Percentiles rank a stretch among this genome's conserved stretches.
These are phyloP conservation scores for Hermodice carunculata DNA, from an alignment of 2,888 invertebrate genomes.

Conservation along the genomic window DNA sequence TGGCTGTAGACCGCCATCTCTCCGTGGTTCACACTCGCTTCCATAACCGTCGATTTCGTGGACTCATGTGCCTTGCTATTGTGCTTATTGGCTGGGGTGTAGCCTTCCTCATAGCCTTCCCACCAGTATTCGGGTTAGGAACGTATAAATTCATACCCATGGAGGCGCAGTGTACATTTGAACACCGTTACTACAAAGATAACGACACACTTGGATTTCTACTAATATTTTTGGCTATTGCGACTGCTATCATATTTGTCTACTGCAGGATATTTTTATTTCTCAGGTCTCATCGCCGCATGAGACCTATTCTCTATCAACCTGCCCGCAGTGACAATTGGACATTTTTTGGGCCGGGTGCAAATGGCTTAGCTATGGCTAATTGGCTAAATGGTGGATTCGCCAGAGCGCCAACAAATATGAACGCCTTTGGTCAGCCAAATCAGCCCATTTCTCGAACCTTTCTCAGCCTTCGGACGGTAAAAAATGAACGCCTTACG, in stretches of 20 bases:
- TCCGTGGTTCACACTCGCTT: conserved; percentile 21
- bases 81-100: conserved; percentile 55
- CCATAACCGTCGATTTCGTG: conserved; percentile 54
- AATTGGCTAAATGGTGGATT: conserved; percentile 54
- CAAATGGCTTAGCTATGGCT: conserved; percentile 56
- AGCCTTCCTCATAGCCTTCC: conserved; percentile 58
- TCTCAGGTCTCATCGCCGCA: conserved; percentile 55
- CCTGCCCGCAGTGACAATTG: conserved; percentile 61
- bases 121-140: conserved; percentile 60
- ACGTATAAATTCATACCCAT: conserved; percentile 55
- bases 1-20: conserved; percentile 58
- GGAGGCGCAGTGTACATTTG: conserved; percentile 60
- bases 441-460: conserved; percentile 37
- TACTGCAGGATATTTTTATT: conserved; percentile 58
- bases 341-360: conserved; percentile 63
- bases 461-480: conserved; percentile 46
- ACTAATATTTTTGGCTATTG: conserved; percentile 52
- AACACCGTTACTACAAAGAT: conserved; percentile 54
- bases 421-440: conserved; percentile 23
- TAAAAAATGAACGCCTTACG: conserved; percentile 57
- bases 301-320: conserved; percentile 54
- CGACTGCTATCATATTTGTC: conserved; percentile 48
- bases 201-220: conserved; percentile 61
- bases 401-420: conserved; percentile 44
- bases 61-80: conserved; percentile 48